phyloP scores from a whole-genome alignment of 2,113 vertebrate genomes.

The Rhinolophus ferrumequinum region DNA sequence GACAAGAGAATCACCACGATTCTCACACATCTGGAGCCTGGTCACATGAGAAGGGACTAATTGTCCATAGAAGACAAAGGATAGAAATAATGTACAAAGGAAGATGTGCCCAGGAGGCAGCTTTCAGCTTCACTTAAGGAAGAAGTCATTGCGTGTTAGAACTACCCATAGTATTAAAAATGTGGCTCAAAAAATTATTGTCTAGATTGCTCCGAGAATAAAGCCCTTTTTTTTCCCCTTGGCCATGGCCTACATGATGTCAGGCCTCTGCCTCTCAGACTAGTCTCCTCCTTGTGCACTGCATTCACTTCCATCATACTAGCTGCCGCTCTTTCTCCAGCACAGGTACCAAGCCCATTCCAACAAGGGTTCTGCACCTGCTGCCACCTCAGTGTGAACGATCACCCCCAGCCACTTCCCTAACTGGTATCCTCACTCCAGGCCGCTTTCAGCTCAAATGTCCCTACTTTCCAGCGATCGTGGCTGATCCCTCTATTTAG shows the following conservation, averaged over 20 bases:
- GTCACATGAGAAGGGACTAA: background rate
- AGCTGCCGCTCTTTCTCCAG: background rate
- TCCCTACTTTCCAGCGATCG: background rate
- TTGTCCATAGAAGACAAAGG: background rate
- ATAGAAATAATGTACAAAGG: background rate
- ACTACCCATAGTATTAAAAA: background rate
- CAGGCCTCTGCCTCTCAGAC: background rate
- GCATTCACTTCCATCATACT: too few species aligned
- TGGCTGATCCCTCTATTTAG: background rate
- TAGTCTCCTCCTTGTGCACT: background rate
- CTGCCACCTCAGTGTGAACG: background rate
- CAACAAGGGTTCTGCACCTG: background rate
- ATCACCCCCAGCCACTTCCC: background rate
- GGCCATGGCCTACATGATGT: background rate
- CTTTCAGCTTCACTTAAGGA: background rate
- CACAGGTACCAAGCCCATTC: background rate
- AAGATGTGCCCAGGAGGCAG: background rate
- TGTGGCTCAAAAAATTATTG: background rate
- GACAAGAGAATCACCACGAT: background rate
- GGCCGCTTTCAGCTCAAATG: background rate
- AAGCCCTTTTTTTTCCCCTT: background rate
- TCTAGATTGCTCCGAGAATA: background rate
- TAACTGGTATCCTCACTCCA: background rate
- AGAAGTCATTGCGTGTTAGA: background rate
- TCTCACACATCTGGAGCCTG: background rate